Evolutionary conservation across 2,113 vertebrate genomes (phyloP).

Genomic region (Menidia beryllina): DNA sequence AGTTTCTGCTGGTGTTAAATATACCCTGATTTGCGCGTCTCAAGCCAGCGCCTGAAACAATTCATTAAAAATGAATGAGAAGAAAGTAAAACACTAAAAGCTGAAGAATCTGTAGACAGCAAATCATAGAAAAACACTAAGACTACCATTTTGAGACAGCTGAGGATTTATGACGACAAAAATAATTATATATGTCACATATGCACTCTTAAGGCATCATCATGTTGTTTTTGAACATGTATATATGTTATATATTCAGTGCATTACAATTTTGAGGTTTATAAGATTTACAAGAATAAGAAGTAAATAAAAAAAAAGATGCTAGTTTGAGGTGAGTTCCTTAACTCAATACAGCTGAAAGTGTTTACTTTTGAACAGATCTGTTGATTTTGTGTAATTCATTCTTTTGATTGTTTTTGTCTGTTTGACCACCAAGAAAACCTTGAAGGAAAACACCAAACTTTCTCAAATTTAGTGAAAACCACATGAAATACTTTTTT

Average conservation of each 20-base stretch:
- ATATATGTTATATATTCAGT: constrained; percentile 52
- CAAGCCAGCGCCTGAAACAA: constrained; percentile 74
- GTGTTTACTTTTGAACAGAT: constrained; percentile 65
- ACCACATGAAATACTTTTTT: constrained; percentile 30
- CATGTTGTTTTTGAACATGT: constrained; percentile 58
- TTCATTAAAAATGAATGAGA: constrained; percentile 83
- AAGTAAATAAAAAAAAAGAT: constrained; percentile 44
- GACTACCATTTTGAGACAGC: constrained; percentile 31
- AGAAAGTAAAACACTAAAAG: constrained; percentile 57
- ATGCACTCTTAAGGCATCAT: constrained; percentile 55
- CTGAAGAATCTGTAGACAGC: constrained; percentile 32
- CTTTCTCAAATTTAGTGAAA: constrained; percentile 16
- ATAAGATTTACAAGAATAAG: constrained; percentile 57
- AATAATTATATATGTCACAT: too few species aligned
- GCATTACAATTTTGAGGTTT: constrained; percentile 52
- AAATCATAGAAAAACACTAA: constrained; percentile 19
- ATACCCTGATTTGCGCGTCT: constrained; percentile 82
- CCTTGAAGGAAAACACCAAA: constrained; percentile 62
- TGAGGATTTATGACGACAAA: constrained; percentile 24
- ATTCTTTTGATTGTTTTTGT: constrained; percentile 50
- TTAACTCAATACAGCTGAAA: constrained; percentile 62
- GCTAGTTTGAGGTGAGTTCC: constrained; percentile 63
- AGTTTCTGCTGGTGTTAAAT: constrained; percentile 82
- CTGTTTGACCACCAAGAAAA: constrained; percentile 22
- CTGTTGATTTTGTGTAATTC: constrained; percentile 54